Base-by-base conservation (phyloP, 2,888 invertebrate genomes). In the Craniophora ligustri region DNA sequence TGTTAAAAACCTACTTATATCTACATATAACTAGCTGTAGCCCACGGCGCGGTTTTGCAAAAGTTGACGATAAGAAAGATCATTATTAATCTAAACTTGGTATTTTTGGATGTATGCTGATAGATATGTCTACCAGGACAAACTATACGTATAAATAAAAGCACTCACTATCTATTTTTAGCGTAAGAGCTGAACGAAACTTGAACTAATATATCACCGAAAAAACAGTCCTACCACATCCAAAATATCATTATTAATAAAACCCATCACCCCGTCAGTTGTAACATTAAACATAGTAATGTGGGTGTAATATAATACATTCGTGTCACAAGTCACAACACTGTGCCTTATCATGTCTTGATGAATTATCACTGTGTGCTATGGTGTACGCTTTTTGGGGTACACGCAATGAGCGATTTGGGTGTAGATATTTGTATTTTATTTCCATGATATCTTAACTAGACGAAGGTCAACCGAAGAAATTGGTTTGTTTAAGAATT, bases 341-440 rank as follows among this genome's bases (percentile, higher is more conserved):
- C 78, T 74, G 82, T 73, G 76, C 79, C 85, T 87, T 90, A 90
- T 91, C 91, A 86, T 80, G 83, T 82, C 84, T 77, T 84, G 86
- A 87, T 89, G 85, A 89, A 88, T 90, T 89, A 90, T 86, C 82
- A 81, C 79, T 63, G 79, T 75, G 44, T 44, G 57, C 67, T 69
- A 67, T 61, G 71, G 65, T 67, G 36, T 56, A 46, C 30, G 45
- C 56, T 44, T 57, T 57, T 38, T 42, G 45, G 46, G 71, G 69
- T 56, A 7, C 60, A 76, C 76, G 72, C 45, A 42, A 58, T 47
- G 51, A 45, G 64, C 31, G 46, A 40, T 53, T 32, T 15, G 26
- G 46, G 46, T 36, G 40, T 40, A 8, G 16, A 61, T 41, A 59
- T 30, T 61, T 31, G 3, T 8, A 40, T 35, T 2, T 10, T n/a